These are phyloP conservation scores for Nasonia vitripennis DNA, from an alignment of 1,140 invertebrate species.

Conservation along the genomic window DNA sequence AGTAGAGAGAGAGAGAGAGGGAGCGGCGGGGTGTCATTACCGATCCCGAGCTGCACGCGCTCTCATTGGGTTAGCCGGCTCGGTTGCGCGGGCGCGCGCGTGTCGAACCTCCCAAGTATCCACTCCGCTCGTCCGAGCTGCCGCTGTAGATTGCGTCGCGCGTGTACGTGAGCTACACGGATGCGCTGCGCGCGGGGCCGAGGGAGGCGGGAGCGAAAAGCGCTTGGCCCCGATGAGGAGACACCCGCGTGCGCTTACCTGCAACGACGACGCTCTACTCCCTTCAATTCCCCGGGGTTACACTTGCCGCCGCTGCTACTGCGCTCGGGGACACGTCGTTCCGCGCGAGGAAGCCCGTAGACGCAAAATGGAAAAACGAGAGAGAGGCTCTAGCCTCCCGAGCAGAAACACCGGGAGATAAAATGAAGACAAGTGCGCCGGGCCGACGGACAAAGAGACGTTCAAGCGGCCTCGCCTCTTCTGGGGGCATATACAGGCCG, in stretches of 20 bases:
- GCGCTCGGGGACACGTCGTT: slow-evolving; percentile 9
- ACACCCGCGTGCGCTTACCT: slow-evolving; percentile 5
- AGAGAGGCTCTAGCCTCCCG: background rate
- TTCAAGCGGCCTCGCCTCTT: background rate
- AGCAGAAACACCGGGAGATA: background rate
- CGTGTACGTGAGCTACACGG: background rate
- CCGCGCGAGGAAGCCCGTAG: background rate
- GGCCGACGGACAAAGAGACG: background rate
- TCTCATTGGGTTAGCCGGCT: background rate
- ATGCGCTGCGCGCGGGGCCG: too few species aligned
- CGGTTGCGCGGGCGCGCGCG: background rate
- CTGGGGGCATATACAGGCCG: slow-evolving; percentile 1
- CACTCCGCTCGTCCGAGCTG: background rate
- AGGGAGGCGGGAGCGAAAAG: background rate
- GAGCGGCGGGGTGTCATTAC: background rate
- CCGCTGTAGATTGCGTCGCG: background rate
- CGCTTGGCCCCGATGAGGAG: background rate
- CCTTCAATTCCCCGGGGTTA: slow-evolving; percentile 11
- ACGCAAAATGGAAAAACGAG: slow-evolving; percentile 1
- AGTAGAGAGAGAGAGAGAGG: background rate
- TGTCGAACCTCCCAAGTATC: background rate
- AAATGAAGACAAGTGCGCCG: background rate
- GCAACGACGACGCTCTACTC: background rate
- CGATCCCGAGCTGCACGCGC: background rate
- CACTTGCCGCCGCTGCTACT: background rate